These are phyloP conservation scores for Cantharis flavilabris DNA, from an alignment of 2,888 invertebrate genomes.

Conservation along the genomic window DNA sequence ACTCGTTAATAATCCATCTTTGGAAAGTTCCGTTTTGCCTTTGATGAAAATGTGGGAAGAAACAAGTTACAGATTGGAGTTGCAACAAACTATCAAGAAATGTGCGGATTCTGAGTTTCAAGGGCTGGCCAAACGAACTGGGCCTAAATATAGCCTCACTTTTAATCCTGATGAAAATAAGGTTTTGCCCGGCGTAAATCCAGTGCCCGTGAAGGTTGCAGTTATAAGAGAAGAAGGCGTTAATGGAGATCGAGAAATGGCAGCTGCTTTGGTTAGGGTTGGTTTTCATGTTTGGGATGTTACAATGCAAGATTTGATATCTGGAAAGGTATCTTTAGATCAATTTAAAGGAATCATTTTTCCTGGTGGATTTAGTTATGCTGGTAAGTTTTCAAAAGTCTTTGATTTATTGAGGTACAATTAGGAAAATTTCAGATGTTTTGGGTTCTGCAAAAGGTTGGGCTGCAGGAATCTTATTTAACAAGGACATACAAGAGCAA, in stretches of 20 bases:
- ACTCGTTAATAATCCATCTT: constrained; percentile 53
- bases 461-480: constrained; percentile 90
- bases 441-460: constrained; percentile 97
- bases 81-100: constrained; percentile 77
- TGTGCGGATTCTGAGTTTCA: constrained; percentile 82
- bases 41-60: constrained; percentile 92
- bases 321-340: constrained; percentile 72
- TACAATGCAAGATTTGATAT: constrained; percentile 88
- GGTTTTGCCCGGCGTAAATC: constrained; percentile 39
- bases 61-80: constrained; percentile 89
- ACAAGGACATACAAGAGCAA: constrained; percentile 73
- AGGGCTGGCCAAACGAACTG: constrained; percentile 68
- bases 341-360: constrained; percentile 88
- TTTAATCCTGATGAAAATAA: constrained; percentile 68
- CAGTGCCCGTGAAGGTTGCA: constrained; percentile 70
- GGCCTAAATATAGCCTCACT: constrained; percentile 73
- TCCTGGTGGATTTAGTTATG: constrained; percentile 99
- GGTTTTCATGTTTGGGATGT: constrained; percentile 93
- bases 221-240: constrained; percentile 95
- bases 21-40: constrained; percentile 67
- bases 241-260: constrained; percentile 98
- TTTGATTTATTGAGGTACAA: neutral
- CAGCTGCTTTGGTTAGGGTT: constrained; percentile 82
- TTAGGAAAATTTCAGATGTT: constrained; percentile 67
- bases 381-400: constrained; percentile 62